These are phyloP conservation scores for Lysandra bellargus DNA, from an alignment of 2,888 invertebrate genomes.

Conservation along the genomic window DNA sequence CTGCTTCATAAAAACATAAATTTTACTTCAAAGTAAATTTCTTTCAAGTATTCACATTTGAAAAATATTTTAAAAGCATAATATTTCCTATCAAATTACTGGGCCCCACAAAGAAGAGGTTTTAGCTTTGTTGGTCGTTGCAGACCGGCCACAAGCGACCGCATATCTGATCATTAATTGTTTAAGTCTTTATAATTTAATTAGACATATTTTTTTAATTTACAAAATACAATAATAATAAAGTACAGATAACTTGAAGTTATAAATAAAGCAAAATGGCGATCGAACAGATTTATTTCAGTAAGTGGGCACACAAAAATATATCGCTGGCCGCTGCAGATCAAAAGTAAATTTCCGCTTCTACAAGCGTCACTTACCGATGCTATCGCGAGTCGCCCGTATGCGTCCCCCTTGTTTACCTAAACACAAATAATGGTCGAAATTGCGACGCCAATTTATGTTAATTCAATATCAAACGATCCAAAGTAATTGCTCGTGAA, in stretches of 20 bases:
- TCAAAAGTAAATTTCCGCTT: no score
- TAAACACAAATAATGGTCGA: not conserved
- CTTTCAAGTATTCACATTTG: not conserved
- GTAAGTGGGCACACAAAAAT: no score
- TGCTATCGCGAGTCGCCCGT: not conserved
- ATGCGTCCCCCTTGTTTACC: not conserved
- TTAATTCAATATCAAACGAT: conserved; percentile 23
- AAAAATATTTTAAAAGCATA: not conserved
- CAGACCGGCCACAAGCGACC: not conserved
- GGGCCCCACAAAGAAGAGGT: not conserved
- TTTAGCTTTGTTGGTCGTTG: not conserved
- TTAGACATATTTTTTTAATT: no score
- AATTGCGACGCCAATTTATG: conserved; percentile 25
- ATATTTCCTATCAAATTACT: not conserved
- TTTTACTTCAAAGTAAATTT: not conserved
- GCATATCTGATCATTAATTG: not conserved
- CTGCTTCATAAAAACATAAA: not conserved
- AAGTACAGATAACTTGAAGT: no score
- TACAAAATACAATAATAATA: no score
- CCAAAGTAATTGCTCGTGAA: conserved; percentile 17
- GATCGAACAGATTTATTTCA: no score
- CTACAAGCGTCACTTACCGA: not conserved
- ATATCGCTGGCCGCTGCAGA: no score
- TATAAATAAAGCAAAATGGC: no score
- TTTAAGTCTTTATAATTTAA: no score